Conservation (phyloP, 2,888 invertebrate genomes). For the Phragmatobia fuliginosa region DNA sequence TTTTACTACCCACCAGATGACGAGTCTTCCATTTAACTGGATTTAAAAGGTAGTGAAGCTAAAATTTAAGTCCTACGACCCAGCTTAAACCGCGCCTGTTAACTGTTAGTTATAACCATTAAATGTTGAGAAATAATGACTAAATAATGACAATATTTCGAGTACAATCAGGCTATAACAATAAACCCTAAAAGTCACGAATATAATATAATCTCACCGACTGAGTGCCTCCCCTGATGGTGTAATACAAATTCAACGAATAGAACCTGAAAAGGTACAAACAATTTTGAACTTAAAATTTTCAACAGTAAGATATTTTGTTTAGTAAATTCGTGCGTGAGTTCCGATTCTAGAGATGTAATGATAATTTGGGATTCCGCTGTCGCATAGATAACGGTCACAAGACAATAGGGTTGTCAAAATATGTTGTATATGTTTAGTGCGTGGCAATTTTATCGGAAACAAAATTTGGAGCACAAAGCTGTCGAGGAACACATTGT, state of each 20-base stretch:
- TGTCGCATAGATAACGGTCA: conserved; percentile 21
- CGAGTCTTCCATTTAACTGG: not conserved
- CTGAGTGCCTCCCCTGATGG: conserved; percentile 8
- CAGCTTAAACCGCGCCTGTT: not conserved
- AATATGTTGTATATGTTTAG: not conserved
- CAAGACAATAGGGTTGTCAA: conserved; percentile 16
- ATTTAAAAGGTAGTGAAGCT: not conserved
- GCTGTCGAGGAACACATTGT: not conserved
- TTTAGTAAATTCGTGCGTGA: not conserved
- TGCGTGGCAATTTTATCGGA: not conserved
- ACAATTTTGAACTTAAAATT: conserved; percentile 11
- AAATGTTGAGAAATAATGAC: conserved; percentile 3
- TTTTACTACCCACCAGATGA: not conserved
- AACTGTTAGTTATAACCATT: not conserved
- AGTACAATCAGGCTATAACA: conserved; percentile 10
- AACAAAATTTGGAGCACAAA: not conserved
- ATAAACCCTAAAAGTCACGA: conserved; percentile 7
- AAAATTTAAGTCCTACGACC: not conserved
- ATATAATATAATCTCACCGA: conserved; percentile 9
- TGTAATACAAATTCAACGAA: conserved; percentile 12
- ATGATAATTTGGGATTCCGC: conserved; percentile 20
- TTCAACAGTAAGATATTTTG: not conserved
- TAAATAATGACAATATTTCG: not conserved
- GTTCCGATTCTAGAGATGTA: conserved; percentile 9
- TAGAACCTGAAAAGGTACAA: not conserved